Evolutionary conservation across 53 echinoderm and acorn worm species (phyloP).

Genomic region (Henricia sp.): DNA sequence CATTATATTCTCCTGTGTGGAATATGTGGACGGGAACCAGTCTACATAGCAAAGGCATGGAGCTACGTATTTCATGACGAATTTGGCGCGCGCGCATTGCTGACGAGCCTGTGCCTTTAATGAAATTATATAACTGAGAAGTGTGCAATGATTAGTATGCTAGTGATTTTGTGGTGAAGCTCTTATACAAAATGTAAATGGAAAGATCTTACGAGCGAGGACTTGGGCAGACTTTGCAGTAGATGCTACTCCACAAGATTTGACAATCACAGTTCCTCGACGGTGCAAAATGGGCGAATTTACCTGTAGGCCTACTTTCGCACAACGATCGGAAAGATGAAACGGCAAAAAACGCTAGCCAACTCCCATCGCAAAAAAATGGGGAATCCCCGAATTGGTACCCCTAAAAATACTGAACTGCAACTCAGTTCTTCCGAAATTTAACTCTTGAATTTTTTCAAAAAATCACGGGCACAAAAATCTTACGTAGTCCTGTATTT

Average conservation of each 20-base stretch:
- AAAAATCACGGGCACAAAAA: not conserved
- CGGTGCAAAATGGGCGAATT: not conserved
- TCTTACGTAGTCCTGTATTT: not conserved
- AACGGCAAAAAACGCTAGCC: not conserved
- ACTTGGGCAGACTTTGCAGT: not conserved
- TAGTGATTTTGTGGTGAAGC: not conserved
- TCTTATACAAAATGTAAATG: not conserved
- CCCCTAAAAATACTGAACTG: not conserved
- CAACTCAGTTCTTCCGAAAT: not conserved
- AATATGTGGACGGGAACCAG: no score
- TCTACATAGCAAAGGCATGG: no score
- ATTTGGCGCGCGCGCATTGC: no score
- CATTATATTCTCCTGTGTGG: no score
- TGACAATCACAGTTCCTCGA: not conserved
- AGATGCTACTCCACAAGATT: not conserved
- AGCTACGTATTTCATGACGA: no score
- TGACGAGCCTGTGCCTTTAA: no score
- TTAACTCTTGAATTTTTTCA: not conserved
- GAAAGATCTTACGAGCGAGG: not conserved
- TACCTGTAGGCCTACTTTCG: not conserved
- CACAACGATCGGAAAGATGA: not conserved
- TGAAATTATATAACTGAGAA: no score
- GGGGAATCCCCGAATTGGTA: not conserved
- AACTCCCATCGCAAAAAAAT: not conserved
- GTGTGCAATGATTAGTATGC: no score